phyloP scores from a whole-genome alignment of 2,888 invertebrate species.

The Loripinus fragilis region DNA sequence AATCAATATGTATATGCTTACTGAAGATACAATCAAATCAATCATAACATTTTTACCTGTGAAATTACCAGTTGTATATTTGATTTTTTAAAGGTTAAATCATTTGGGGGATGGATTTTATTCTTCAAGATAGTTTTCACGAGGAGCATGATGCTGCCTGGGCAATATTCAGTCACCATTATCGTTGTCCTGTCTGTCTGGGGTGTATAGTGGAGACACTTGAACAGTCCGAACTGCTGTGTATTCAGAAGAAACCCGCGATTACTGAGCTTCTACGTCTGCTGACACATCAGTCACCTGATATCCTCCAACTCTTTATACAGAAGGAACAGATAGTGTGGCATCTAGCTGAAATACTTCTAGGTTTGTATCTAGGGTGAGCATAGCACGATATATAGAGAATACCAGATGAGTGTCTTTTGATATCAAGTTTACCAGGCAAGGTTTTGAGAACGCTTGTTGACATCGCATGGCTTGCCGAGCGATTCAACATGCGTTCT shows the following conservation, averaged over 20 bases:
- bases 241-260: constrained; percentile 61
- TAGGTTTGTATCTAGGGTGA: constrained; percentile 59
- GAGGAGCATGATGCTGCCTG: constrained; percentile 59
- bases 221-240: constrained; percentile 51
- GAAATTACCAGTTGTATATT: too few species aligned
- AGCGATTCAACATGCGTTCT: too few species aligned
- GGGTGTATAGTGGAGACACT: constrained; percentile 65
- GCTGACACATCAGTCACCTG: constrained; percentile 45
- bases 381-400: too few species aligned
- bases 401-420: too few species aligned
- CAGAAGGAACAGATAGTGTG: constrained; percentile 55
- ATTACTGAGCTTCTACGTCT: constrained; percentile 58
- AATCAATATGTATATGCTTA: too few species aligned
- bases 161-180: constrained; percentile 48
- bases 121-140: constrained; percentile 43
- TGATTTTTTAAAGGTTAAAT: too few species aligned
- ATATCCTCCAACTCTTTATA: constrained; percentile 56
- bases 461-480: too few species aligned
- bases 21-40: too few species aligned
- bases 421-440: too few species aligned
- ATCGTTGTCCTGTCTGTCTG: constrained; percentile 56
- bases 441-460: too few species aligned
- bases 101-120: constrained; percentile 45
- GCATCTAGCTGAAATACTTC: constrained; percentile 56
- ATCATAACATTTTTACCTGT: too few species aligned